Evolutionary conservation across 1,140 invertebrate species (phyloP).

Genomic region (Carcinoscorpius rotundicauda): DNA sequence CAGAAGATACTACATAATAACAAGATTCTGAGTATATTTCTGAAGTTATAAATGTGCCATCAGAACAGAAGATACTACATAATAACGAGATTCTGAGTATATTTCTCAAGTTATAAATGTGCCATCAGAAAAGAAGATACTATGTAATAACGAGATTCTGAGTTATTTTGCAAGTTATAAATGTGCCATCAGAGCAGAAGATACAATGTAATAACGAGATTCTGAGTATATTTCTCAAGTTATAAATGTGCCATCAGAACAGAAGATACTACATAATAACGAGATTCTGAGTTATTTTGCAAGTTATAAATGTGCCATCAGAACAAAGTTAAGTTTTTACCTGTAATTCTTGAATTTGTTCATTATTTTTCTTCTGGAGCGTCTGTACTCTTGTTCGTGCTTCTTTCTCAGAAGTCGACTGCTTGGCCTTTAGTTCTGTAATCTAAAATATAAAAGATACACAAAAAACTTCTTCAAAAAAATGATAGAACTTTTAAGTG

Average conservation of each 20-base stretch:
- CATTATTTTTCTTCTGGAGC: constrained; percentile 63
- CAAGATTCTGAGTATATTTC: too few relatives aligned
- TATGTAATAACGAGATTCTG: neutral
- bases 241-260: neutral
- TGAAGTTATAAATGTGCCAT: too few relatives aligned
- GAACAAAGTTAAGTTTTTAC: constrained; percentile 36
- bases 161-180: neutral
- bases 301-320: too few relatives aligned
- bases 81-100: neutral
- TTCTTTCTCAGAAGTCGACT: constrained; percentile 75
- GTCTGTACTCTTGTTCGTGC: constrained; percentile 69
- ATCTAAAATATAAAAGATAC: constrained; percentile 47
- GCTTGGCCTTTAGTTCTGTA: constrained; percentile 81
- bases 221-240: constrained; percentile 1
- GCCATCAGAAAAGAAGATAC: too few relatives aligned
- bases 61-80: too few relatives aligned
- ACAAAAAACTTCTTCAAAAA: neutral
- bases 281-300: too few relatives aligned
- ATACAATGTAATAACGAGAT: neutral
- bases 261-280: too few relatives aligned
- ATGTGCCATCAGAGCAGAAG: neutral
- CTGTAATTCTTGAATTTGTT: constrained; percentile 62
- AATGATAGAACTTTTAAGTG: too few relatives aligned
- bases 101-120: neutral
- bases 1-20: too few relatives aligned